These are phyloP conservation scores for Drosophila hamatofila DNA, from an alignment of 2,888 invertebrate species.

Conservation along the genomic window DNA sequence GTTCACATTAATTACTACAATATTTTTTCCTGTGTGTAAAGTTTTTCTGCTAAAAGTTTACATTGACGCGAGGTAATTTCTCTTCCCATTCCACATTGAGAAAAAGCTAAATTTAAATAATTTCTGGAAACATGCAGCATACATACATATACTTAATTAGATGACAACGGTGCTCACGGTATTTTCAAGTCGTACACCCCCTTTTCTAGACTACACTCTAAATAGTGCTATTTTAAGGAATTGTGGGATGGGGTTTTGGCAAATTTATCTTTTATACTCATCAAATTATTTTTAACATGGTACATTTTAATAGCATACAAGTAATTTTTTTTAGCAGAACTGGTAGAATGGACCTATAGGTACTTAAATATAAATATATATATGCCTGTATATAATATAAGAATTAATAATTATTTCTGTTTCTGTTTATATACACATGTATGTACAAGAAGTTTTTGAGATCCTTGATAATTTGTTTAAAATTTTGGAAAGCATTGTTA, in stretches of 20 bases:
- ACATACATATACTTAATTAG: not conserved
- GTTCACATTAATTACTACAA: not conserved
- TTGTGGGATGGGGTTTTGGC: not conserved
- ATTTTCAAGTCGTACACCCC: conserved; percentile 1
- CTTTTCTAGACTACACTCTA: not conserved
- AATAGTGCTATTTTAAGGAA: conserved; percentile 3
- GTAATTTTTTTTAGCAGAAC: conserved; percentile 3
- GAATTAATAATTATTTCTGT: no score
- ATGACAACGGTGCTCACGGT: conserved; percentile 4
- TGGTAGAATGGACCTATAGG: not conserved
- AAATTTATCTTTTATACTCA: conserved; percentile 13
- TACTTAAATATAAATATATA: not conserved
- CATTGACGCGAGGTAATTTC: not conserved
- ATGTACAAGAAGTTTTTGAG: no score
- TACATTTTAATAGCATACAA: not conserved
- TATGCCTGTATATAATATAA: not conserved
- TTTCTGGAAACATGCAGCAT: not conserved
- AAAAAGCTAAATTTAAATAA: not conserved
- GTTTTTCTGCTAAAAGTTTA: not conserved
- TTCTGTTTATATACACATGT: no score
- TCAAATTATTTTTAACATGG: conserved; percentile 13
- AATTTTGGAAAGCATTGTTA: no score
- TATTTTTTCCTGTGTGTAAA: not conserved
- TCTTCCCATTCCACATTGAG: not conserved
- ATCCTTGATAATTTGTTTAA: no score